Percentiles rank a stretch among this genome's conserved stretches.
Evolutionary conservation across 2,888 invertebrate genomes (phyloP).

Genomic region (Agelastica alni): DNA sequence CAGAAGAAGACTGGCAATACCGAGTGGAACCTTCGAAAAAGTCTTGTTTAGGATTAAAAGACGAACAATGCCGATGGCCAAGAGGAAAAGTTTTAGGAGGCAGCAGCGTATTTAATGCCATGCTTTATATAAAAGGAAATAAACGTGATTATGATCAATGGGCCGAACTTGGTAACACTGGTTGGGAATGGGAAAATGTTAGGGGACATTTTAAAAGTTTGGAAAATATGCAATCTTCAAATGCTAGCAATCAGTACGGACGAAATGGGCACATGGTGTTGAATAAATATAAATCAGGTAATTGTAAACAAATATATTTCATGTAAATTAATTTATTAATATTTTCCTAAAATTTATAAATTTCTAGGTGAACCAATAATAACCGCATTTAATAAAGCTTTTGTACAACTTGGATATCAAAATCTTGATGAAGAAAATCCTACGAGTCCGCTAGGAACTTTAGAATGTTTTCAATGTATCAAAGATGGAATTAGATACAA

Average conservation of each 20-base stretch:
- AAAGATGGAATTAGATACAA: slow-evolving; percentile 55
- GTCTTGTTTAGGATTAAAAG: slow-evolving; percentile 50
- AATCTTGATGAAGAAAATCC: slow-evolving; percentile 39
- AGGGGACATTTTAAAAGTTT: slow-evolving; percentile 56
- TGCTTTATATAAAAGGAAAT: slow-evolving; percentile 69
- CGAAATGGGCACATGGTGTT: slow-evolving; percentile 58
- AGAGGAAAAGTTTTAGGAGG: slow-evolving; percentile 65
- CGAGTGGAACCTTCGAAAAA: slow-evolving; percentile 56
- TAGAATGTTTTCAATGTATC: slow-evolving; percentile 43
- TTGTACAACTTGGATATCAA: slow-evolving; percentile 34
- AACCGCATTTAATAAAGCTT: background rate
- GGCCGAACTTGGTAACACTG: slow-evolving; percentile 62
- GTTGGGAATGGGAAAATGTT: no score
- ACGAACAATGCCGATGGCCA: slow-evolving; percentile 53
- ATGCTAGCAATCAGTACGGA: slow-evolving; percentile 50
- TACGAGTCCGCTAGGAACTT: slow-evolving; percentile 44
- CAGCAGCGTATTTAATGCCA: slow-evolving; percentile 65
- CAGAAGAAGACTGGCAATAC: slow-evolving; percentile 53
- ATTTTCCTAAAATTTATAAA: background rate
- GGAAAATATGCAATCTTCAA: slow-evolving; percentile 46
- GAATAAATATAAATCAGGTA: slow-evolving; percentile 49
- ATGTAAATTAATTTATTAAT: no score
- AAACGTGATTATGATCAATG: slow-evolving; percentile 68
- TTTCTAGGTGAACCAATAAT: background rate
- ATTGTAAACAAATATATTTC: no score